Conservation (phyloP, 2,888 invertebrate species). For the Drosophila cracens region DNA sequence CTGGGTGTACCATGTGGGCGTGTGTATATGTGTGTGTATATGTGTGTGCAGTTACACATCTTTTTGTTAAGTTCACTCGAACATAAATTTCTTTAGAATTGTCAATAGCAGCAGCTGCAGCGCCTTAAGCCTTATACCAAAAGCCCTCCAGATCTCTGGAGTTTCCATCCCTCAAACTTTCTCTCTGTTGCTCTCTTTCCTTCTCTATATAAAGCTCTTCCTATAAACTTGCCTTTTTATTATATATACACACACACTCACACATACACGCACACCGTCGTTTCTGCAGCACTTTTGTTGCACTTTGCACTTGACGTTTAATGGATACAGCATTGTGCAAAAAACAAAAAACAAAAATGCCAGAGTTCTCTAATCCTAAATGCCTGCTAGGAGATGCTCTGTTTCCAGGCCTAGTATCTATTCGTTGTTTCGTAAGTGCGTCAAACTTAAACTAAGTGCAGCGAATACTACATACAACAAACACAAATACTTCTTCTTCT, state of each 20-base stretch:
- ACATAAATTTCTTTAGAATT: constrained; percentile 72
- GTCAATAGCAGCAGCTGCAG: constrained; percentile 67
- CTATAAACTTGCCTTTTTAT: constrained; percentile 34
- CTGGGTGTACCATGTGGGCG: constrained; percentile 22
- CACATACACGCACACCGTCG: constrained; percentile 26
- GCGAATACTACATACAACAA: background rate
- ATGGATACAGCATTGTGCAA: constrained; percentile 55
- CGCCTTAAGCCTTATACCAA: constrained; percentile 48
- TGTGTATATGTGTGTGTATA: constrained; percentile 14
- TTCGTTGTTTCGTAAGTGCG: background rate
- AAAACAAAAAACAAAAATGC: background rate
- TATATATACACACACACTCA: constrained; percentile 12
- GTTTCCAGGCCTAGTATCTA: background rate
- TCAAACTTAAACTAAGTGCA: background rate
- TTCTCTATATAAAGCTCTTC: background rate
- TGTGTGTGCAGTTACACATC: constrained; percentile 56
- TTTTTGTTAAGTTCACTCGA: constrained; percentile 70
- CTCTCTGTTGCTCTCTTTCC: background rate
- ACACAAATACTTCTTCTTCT: background rate
- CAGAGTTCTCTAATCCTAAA: background rate
- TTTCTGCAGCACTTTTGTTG: constrained; percentile 63
- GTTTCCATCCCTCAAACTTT: constrained; percentile 1
- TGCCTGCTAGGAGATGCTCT: background rate
- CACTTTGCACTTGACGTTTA: constrained; percentile 72
- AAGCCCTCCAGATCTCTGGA: constrained; percentile 47